Evolutionary conservation across 2,888 invertebrate species (phyloP).

Genomic region (Stenodema calcarata): DNA sequence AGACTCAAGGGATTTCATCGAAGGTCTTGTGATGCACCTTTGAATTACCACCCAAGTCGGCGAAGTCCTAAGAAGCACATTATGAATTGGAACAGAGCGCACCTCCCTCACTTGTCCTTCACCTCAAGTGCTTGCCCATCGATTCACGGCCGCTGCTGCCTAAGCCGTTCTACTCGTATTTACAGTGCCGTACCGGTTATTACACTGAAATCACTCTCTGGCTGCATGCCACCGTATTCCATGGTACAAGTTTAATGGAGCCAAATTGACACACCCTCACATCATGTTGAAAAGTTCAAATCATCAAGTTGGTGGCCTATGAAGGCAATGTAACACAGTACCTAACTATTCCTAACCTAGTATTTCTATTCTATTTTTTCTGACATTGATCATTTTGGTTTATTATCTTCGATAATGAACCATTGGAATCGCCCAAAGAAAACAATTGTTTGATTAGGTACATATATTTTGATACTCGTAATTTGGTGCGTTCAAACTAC

Average conservation of each 20-base stretch:
- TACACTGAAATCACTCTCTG: neutral
- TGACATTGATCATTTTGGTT: too few relatives aligned
- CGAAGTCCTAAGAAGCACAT: neutral
- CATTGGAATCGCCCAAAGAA: too few relatives aligned
- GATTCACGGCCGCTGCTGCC: conserved; percentile 2
- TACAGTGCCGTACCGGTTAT: neutral
- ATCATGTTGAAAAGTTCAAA: too few relatives aligned
- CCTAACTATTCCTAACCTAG: too few relatives aligned
- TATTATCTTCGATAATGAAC: too few relatives aligned
- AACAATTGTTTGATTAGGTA: too few relatives aligned
- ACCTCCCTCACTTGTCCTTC: neutral
- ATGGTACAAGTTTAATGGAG: neutral
- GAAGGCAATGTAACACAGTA: too few relatives aligned
- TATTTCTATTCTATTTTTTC: too few relatives aligned
- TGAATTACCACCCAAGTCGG: neutral
- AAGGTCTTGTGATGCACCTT: neutral
- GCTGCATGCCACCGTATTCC: neutral
- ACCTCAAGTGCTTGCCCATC: conserved; percentile 3
- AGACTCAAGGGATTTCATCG: neutral
- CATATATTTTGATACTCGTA: too few relatives aligned
- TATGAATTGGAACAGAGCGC: neutral
- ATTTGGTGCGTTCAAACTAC: too few relatives aligned
- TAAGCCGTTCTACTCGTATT: neutral
- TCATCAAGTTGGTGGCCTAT: too few relatives aligned
- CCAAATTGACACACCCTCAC: too few relatives aligned